A percentile compares a stretch with the other conserved stretches of the same genome.
These are phyloP conservation scores for Sinopyrophorus schimmeli DNA, from an alignment of 2,888 invertebrate species.

Conservation along the genomic window DNA sequence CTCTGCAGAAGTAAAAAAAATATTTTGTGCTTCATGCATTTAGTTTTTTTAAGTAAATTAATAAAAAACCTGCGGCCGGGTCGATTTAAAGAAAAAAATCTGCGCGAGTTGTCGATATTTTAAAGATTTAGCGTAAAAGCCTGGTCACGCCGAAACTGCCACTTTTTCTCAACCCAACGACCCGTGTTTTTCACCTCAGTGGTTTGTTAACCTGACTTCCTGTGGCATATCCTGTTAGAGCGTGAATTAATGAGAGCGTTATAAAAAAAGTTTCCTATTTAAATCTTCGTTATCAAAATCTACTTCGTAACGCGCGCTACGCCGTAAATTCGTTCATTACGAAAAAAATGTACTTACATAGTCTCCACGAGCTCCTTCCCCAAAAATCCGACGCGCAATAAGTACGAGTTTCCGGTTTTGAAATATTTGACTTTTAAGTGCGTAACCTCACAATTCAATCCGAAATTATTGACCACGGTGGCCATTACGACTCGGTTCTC, in stretches of 20 bases:
- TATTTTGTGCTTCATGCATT: too few species aligned
- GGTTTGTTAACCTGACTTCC: slow-evolving; percentile 17
- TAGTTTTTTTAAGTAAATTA: too few species aligned
- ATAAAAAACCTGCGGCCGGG: too few species aligned
- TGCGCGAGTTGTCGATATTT: neutral
- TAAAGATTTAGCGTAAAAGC: slow-evolving; percentile 3
- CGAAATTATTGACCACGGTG: slow-evolving; percentile 37
- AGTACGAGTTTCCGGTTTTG: slow-evolving; percentile 39
- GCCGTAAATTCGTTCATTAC: too few species aligned
- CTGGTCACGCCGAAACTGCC: slow-evolving; percentile 7
- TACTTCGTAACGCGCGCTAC: too few species aligned
- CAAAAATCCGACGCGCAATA: slow-evolving; percentile 13
- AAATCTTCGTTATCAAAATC: too few species aligned
- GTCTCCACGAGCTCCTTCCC: slow-evolving; percentile 28
- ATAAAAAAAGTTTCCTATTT: slow-evolving; percentile 3
- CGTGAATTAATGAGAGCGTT: slow-evolving; percentile 11
- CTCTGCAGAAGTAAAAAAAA: too few species aligned
- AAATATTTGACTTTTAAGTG: slow-evolving; percentile 40
- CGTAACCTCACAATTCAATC: slow-evolving; percentile 41
- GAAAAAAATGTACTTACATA: slow-evolving; percentile 23
- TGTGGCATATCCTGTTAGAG: slow-evolving; percentile 11
- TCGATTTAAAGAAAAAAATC: too few species aligned
- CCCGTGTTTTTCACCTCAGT: slow-evolving; percentile 12
- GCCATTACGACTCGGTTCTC: slow-evolving; percentile 52
- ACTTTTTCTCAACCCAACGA: slow-evolving; percentile 9